Conservation (phyloP, 2,797 vertebrate species). For the Falco peregrinus region DNA sequence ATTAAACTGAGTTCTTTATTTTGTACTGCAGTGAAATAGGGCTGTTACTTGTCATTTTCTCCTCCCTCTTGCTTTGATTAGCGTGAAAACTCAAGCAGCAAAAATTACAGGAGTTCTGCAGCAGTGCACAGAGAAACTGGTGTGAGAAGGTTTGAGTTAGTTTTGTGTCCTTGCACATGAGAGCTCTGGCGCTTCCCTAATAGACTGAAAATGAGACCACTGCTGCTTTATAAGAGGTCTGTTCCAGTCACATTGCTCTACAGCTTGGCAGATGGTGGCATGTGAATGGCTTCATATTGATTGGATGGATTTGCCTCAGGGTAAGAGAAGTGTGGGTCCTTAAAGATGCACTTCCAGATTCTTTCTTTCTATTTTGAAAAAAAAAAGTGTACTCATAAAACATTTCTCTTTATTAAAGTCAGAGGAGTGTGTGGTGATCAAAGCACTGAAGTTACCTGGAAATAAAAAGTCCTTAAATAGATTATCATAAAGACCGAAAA, state of each 20-base stretch:
- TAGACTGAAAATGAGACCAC: conserved; percentile 77
- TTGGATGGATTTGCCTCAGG: conserved; percentile 86
- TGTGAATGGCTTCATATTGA: conserved; percentile 95
- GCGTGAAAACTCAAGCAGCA: conserved; percentile 19
- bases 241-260: conserved; percentile 80
- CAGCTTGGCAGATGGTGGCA: conserved; percentile 91
- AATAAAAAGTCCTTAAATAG: conserved; percentile 69
- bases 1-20: conserved; percentile 61
- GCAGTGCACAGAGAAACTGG: not conserved
- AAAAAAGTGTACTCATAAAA: not conserved
- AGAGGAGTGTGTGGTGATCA: conserved; percentile 32
- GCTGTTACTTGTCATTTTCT: conserved; percentile 7
- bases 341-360: conserved; percentile 62
- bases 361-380: not conserved
- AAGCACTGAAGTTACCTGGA: conserved; percentile 66
- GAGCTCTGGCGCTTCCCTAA: conserved; percentile 76
- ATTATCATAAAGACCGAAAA: conserved; percentile 72
- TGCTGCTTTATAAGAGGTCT: conserved; percentile 77
- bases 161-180: conserved; percentile 68
- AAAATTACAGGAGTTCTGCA: conserved; percentile 5
- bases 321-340: conserved; percentile 76
- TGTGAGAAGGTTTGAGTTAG: conserved; percentile 55
- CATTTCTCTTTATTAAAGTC: not conserved
- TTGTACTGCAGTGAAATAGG: conserved; percentile 27
- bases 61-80: conserved; percentile 36